A percentile compares a stretch with the other conserved stretches of the same genome.
Conservation (phyloP, 2,888 invertebrate genomes). For the Leucozona laternaria region DNA sequence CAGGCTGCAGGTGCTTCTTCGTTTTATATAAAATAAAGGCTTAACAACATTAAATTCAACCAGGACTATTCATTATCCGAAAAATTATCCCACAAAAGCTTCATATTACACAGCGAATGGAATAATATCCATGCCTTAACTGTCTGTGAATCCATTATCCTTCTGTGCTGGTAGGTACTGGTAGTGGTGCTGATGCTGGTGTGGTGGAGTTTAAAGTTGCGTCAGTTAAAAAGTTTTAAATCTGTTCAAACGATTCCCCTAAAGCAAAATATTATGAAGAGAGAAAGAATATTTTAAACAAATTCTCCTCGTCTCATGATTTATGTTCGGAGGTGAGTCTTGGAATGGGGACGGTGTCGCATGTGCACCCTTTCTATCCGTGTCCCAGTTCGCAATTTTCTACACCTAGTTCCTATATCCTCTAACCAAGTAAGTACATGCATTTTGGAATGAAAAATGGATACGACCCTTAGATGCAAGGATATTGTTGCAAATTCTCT, state of each 20-base stretch:
- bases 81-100: constrained; percentile 28
- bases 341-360: constrained; percentile 11
- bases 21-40: constrained; percentile 13
- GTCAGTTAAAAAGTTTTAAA: constrained; percentile 48
- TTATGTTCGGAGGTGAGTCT: constrained; percentile 35
- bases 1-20: neutral
- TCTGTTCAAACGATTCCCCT: constrained; percentile 30
- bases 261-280: constrained; percentile 34
- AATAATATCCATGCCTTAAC: constrained; percentile 7
- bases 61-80: constrained; percentile 1
- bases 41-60: constrained; percentile 21
- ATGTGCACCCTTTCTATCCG: constrained; percentile 8
- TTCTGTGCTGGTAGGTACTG: no score
- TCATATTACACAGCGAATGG: constrained; percentile 13
- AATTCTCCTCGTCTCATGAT: constrained; percentile 52
- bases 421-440: neutral
- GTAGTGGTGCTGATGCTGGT: no score
- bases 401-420: constrained; percentile 2
- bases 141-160: constrained; percentile 19
- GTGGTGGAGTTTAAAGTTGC: constrained; percentile 18
- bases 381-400: neutral
- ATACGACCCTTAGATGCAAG: constrained; percentile 56
- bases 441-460: constrained; percentile 59
- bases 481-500: constrained; percentile 58
- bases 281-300: constrained; percentile 54